These are phyloP conservation scores for Ictidomys tridecemlineatus DNA, from an alignment of 2,113 vertebrate genomes.

Conservation along the genomic window DNA sequence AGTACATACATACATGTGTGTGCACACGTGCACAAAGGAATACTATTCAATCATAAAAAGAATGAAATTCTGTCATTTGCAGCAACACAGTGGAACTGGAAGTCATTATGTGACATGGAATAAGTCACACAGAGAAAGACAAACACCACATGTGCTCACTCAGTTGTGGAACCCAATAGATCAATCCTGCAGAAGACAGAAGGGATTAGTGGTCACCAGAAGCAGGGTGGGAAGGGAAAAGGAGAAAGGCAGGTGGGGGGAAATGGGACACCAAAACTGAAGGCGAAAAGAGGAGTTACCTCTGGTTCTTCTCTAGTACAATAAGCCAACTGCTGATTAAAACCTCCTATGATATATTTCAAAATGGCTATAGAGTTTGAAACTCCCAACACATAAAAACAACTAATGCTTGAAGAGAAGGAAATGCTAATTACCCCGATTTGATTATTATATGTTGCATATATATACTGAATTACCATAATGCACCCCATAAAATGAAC, in stretches of 20 bases:
- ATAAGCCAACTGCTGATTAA: not conserved
- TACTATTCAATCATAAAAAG: not conserved
- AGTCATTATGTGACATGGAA: not conserved
- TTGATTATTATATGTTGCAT: not conserved
- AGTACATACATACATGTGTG: not conserved
- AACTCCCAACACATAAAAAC: not conserved
- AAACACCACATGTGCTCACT: not conserved
- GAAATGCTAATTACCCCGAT: not conserved
- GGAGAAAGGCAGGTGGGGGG: too few relatives aligned
- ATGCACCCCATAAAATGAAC: not conserved
- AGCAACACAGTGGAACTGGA: not conserved
- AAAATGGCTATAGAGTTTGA: not conserved
- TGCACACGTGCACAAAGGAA: not conserved
- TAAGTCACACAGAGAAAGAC: not conserved
- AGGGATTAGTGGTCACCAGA: not conserved
- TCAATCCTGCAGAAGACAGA: not conserved
- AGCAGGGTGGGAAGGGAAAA: not conserved
- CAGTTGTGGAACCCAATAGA: not conserved
- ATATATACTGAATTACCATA: not conserved
- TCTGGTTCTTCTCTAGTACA: not conserved
- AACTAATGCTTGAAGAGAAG: not conserved
- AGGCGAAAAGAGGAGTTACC: not conserved
- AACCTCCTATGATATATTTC: not conserved
- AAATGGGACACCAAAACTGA: not conserved
- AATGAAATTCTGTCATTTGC: not conserved